Base-by-base conservation (phyloP, 2,888 invertebrate species). In the Hyalella azteca region DNA sequence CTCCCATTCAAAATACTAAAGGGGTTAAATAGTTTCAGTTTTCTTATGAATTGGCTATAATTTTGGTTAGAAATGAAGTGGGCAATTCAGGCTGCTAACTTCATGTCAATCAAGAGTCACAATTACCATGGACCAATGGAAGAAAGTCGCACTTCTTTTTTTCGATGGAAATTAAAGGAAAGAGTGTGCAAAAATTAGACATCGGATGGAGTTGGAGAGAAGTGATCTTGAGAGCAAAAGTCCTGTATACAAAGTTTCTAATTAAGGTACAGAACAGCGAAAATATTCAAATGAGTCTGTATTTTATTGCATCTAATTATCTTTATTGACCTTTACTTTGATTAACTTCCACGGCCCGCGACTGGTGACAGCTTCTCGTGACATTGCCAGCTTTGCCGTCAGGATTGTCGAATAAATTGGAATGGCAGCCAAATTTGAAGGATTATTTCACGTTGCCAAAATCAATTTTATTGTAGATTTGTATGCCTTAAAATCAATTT, bases 161-260 rank as follows among this genome's bases (percentile, higher is more conserved):
- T n/a, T n/a, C n/a, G n/a, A n/a, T n/a, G n/a, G n/a, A n/a, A n/a
- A 26, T 22, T 54, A 29, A 54, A 26, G 54, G 29, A 54, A 54
- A 54, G 54, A 22, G 22, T 22, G 26, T 54, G 54, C 22, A 54
- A 54, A 54, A 54, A 54, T 7, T 3, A 54, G 26, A 4, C 54
- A 22, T 29, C 0, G 54, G 54, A 54, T 54, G 54, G 29, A 54
- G 54, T 54, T 29, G 26, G 26, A 54, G 54, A 54, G 29, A 54
- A 54, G 54, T 36, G 29, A 32, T 59, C 66, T 66, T 36, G 66
- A 66, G 66, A 66, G 66, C 36, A 66, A 66, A 66, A 66, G 66
- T 66, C 66, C 66, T 66, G 66, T 66, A 66, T 66, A 66, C 66
- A 66, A 66, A 66, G 66, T 66, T 66, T 66, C 66, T 66, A 66